Base-by-base conservation (phyloP, 2,797 vertebrate species). In the Coregonus ussuriensis region DNA sequence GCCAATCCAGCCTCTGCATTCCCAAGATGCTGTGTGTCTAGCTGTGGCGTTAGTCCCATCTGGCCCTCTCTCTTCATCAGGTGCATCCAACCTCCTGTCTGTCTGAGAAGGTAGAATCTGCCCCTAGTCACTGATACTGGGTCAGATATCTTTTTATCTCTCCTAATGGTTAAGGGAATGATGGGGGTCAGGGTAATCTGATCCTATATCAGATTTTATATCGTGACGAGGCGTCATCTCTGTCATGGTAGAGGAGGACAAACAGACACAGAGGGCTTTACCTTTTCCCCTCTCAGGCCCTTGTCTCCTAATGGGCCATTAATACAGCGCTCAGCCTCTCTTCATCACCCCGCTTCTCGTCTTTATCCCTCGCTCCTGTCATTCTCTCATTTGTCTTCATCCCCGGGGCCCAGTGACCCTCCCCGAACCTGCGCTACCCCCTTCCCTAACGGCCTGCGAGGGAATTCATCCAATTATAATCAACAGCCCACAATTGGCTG, bases 391-490 rank as follows among this genome's bases (percentile, higher is more conserved):
- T 94, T 93, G 91, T 95, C 94, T 95, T 94, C 90, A 95, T 95
- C 93, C 93, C 91, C 84, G 63, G 84, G 90, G 88, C 88, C 87
- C 74, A 71, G 86, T 91, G 89, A 91, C 92, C 92, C 91, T 84
- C 87, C 88, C 85, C 85, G 78, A 89, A 91, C 91, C 86, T 76
- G 82, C 89, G 85, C 90, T 90, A 91, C 84, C 88, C 88, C 85
- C 86, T 90, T 88, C 87, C 85, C 91, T 92, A 93, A 93, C 91
- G 92, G 93, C 94, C 94, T 95, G 94, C 94, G 92, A 94, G 94
- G 94, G 94, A 95, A 95, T 95, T 95, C 94, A 95, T 95, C 94
- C 93, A 93, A 95, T 95, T 94, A 95, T 91, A 94, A 95, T 94
- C 93, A 95, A 92, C 92, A 93, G 87, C 86, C 77, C 87, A 84